Conservation (phyloP, 2,888 invertebrate species). For the Lumbricus terrestris region DNA sequence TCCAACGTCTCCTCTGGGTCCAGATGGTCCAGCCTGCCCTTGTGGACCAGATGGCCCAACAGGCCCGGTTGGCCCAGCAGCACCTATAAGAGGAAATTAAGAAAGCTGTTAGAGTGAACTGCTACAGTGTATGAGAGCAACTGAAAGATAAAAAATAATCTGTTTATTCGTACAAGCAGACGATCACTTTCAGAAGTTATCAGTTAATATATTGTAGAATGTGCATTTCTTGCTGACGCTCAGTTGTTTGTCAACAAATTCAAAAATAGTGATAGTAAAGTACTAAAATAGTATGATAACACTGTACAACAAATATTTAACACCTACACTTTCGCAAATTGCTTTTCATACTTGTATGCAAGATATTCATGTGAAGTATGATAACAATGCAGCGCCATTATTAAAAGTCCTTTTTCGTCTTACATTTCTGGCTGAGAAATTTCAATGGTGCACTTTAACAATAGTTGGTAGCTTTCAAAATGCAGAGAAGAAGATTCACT, state of each 20-base stretch:
- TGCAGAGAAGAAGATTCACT: background rate
- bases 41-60: conserved; percentile 55
- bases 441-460: background rate
- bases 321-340: too few relatives aligned
- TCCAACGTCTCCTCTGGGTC: conserved; percentile 30
- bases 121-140: background rate
- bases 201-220: background rate
- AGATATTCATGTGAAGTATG: too few relatives aligned
- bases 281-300: too few relatives aligned
- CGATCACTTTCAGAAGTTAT: background rate
- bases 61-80: conserved; percentile 28
- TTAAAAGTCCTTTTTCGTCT: background rate
- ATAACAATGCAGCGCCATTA: too few relatives aligned
- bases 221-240: background rate
- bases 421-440: background rate
- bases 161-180: background rate
- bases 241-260: too few relatives aligned
- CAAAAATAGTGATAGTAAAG: too few relatives aligned
- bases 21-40: conserved; percentile 60
- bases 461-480: background rate
- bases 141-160: background rate
- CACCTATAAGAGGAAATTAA: conserved; percentile 19
- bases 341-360: too few relatives aligned
- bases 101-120: background rate
- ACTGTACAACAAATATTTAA: too few relatives aligned